These are phyloP conservation scores for Rhagium mordax DNA, from an alignment of 2,888 invertebrate genomes.

Conservation along the genomic window DNA sequence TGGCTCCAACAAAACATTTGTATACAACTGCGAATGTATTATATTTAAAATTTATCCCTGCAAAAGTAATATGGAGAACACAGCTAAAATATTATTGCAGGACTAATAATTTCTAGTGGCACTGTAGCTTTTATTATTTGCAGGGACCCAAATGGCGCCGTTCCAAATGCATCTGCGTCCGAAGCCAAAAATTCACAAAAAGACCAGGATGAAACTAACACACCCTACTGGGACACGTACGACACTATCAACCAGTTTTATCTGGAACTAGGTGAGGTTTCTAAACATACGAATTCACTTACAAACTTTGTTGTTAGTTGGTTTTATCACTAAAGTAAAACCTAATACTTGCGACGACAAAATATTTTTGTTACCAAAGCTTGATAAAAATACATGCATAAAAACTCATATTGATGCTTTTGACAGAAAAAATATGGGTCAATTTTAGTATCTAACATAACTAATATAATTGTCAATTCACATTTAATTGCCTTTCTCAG, in stretches of 20 bases:
- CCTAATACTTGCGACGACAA: neutral
- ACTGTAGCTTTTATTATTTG: constrained; percentile 25
- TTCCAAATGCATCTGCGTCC: constrained; percentile 63
- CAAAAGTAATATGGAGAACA: constrained; percentile 5
- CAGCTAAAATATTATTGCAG: neutral
- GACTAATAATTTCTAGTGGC: constrained; percentile 10
- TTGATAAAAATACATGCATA: too few relatives aligned
- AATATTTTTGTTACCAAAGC: too few relatives aligned
- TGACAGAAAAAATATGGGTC: too few relatives aligned
- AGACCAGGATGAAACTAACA: constrained; percentile 64
- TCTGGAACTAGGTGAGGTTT: constrained; percentile 80
- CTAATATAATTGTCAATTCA: too few relatives aligned
- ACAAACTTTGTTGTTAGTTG: constrained; percentile 19
- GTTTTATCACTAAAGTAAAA: neutral
- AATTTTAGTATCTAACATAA: too few relatives aligned
- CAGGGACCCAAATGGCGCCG: constrained; percentile 80
- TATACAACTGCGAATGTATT: neutral
- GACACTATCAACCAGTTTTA: constrained; percentile 93
- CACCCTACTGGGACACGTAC: constrained; percentile 92
- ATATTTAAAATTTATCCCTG: constrained; percentile 17
- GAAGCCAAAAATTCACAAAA: constrained; percentile 60
- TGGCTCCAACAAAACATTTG: neutral
- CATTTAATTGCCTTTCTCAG: too few relatives aligned
- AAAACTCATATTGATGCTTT: too few relatives aligned
- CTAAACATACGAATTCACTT: constrained; percentile 16